Conservation (phyloP, 2,888 invertebrate species). For the Branchipolynoe longqiensis region DNA sequence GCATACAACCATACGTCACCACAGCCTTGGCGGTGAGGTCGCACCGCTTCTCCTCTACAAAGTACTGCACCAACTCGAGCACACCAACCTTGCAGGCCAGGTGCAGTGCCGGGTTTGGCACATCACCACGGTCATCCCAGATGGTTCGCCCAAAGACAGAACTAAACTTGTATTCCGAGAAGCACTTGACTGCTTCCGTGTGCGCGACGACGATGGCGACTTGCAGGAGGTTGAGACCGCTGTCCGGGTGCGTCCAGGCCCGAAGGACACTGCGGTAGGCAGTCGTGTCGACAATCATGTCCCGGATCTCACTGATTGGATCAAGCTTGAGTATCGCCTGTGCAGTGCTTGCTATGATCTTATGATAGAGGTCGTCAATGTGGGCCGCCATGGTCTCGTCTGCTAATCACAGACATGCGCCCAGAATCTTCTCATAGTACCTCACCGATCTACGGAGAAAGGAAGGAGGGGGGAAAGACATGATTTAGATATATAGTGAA, state of each 20-base stretch:
- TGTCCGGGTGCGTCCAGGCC: conserved; percentile 48
- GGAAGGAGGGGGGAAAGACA: too few relatives aligned
- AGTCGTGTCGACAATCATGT: conserved; percentile 49
- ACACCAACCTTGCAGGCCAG: conserved; percentile 59
- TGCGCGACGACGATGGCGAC: conserved; percentile 32
- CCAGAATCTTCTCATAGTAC: too few relatives aligned
- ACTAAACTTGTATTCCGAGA: conserved; percentile 18
- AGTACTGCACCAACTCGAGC: conserved; percentile 29
- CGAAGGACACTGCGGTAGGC: conserved; percentile 18
- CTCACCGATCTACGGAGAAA: too few relatives aligned
- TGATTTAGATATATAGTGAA: too few relatives aligned
- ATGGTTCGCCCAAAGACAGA: conserved; percentile 33
- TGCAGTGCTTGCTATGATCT: conserved; percentile 27
- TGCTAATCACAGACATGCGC: too few relatives aligned
- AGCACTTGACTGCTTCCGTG: conserved; percentile 1
- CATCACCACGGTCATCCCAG: conserved; percentile 15
- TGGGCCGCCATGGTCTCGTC: background rate
- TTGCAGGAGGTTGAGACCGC: conserved; percentile 49
- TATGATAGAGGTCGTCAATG: background rate
- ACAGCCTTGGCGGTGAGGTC: conserved; percentile 10
- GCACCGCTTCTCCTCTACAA: conserved; percentile 29
- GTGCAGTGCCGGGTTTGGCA: conserved; percentile 47
- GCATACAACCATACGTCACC: background rate
- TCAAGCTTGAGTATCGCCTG: conserved; percentile 43
- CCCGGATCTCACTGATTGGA: conserved; percentile 42